Evolutionary conservation across 2,113 vertebrate genomes (phyloP), one percentile per base, ranked within the genome.

Genomic region (Synodontis membranacea): DNA sequence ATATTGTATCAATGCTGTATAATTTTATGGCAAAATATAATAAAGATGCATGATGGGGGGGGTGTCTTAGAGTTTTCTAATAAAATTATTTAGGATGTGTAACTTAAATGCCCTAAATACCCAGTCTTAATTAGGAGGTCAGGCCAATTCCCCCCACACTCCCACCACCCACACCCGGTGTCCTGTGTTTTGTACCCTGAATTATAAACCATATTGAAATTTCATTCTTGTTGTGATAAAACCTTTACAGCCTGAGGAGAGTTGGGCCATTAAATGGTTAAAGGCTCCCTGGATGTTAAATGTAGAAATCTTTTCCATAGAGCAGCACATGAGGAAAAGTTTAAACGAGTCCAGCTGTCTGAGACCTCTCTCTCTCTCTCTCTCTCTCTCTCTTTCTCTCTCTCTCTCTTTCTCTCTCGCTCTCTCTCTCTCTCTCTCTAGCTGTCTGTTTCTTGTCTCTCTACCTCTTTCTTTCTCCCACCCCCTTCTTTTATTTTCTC

Each of bases 381-480:
- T 34, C 48, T 79, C 48, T 37, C 52, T 58, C 78, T 56, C 76
- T 25, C 50, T 39, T 50, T 79, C 48, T 79, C 76, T 48, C 70
- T 86, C 68, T 90, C 60, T 50, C 62, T 82, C 88, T 82, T 76
- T 75, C 75, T 52, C 85, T 85, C 34, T 79, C 88, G 37, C 48
- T 82, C 86, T 76, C 83, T 72, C 84, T 37, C 58, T 48, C 72
- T 80, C 76, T 54, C 42, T 62, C 50, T 68, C 62, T 5, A 21
- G 25, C 68, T 82, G 15, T 83, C 56, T 50, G 66, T 74, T 56
- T 74, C 56, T 52, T 64, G 34, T 48, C 58, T 54, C 17, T 56
- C 52, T 80, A 39, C 5, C 34, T 58, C 48, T 79, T 79, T 34
- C 75, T 80, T 37, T 25, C 52, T 58, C 78, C 78, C 34, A 80